Evolutionary conservation across 1,140 invertebrate species (phyloP), one percentile per base, ranked within the genome.

Genomic region (Linepithema humile): DNA sequence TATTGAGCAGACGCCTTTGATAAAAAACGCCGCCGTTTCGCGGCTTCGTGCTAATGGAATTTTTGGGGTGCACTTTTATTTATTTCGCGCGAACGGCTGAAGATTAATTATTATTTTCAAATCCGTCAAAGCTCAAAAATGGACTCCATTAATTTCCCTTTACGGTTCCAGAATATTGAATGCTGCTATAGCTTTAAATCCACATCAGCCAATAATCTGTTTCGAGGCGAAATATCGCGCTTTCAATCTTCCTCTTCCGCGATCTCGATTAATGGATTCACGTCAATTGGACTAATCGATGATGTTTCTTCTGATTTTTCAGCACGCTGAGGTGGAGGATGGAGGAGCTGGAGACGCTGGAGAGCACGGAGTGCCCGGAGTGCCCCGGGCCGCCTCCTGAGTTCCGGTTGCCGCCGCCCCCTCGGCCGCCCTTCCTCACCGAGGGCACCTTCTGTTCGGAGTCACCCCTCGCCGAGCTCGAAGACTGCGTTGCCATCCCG

Each of bases 351-450:
- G 93, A 94, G 90, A 93, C 92, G 93, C 89, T 94, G 92, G 93
- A 94, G 89, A 93, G 91, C 91, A 93, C 91, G 87, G 93, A 94
- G 90, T 94, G 93, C 89, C 93, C 92, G 84, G 93, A 94, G 86
- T 94, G 93, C 89, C 91, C 93, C 83, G 93, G 92, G 88, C 93
- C 93, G 84, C 93, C 93, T 86, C 94, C 94, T 50, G 92, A 94
- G 90, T 94, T 94, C 91, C 93, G 93, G 88, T 91, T 94, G 75
- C 94, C 94, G 85, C 94, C 94, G 88, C 94, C 94, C 43, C 94
- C 94, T 45, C 91, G 93, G 86, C 94, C 93, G 75, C 93, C 93
- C 72, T 94, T 94, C 88, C 91, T 94, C 78, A 94, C 91, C 75
- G 93, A 94, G 88, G 92, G 92, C 82, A 92, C 92, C 77, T 94